Evolutionary conservation across 2,888 invertebrate species (phyloP), one percentile per base, ranked within the genome.

Genomic region (Cybosia mesomella): DNA sequence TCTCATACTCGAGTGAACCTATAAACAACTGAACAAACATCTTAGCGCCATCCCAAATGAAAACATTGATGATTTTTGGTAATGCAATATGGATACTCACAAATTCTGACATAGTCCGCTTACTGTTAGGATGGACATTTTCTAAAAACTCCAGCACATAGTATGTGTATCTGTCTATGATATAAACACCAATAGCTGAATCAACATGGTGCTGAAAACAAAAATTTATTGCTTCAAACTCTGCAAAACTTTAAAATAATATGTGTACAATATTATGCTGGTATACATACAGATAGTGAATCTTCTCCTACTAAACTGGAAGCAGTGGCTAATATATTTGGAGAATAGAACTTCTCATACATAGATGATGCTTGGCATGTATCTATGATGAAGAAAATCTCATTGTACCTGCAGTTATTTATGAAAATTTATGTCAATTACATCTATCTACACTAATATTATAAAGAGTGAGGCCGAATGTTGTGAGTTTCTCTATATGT

Each of bases 331-430:
- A 99, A 95, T 79, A 99, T 98, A 91, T 99, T 99, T 3, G 99
- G 99, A 0, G 99, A 99, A 89, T 99, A 99, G 88, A 99, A 98
- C 87, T 98, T 98, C 88, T 99, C 98, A 90, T 99, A 99, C 97
- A 99, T 98, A 0, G 99, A 99, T 36, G 99, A 99, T 8, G 99
- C 99, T 92, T 99, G 99, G 83, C 99, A 99, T 5, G 99, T 99
- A 90, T 99, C 99, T 74, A 99, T 98, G 96, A 99, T 99, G 88
- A 99, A 98, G 86, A 99, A 98, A 83, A 99, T 97, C 92, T 99
- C 99, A 95, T 99, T 98, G 89, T 99, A 99, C 77, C 98, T 98
- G 91, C 11, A 39, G 28, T 28, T 28, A 28, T 28, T 28, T 2
- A 28, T 28, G 28, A 28, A 28, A 28, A 28, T 28, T 28, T 4